Evolutionary conservation across 2,797 vertebrate genomes (phyloP).

Genomic region (Sebastes oblongus): DNA sequence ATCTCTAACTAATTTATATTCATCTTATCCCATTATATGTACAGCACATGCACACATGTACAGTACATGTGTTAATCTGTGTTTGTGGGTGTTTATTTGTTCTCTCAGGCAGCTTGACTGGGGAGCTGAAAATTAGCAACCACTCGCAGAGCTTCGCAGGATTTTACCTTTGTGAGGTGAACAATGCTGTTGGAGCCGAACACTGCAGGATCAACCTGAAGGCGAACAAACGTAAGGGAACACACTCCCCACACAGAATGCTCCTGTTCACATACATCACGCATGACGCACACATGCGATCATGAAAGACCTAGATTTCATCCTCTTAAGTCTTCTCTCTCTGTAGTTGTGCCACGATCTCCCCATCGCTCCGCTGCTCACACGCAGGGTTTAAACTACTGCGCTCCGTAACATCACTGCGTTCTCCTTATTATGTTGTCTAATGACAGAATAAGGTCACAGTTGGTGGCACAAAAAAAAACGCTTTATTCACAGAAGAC

Average conservation of each 20-base stretch:
- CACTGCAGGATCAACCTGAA: slow-evolving; percentile 79
- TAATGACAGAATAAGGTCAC: slow-evolving; percentile 2
- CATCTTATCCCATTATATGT: background rate
- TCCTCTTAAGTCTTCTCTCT: slow-evolving; percentile 31
- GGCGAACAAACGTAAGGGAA: slow-evolving; percentile 71
- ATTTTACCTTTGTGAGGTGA: slow-evolving; percentile 87
- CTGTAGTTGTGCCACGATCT: slow-evolving; percentile 34
- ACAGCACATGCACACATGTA: background rate
- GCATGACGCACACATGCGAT: background rate
- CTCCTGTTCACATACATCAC: background rate
- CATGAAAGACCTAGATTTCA: slow-evolving; percentile 18
- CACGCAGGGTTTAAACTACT: background rate
- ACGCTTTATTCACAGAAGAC: background rate
- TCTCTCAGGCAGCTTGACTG: slow-evolving; percentile 78
- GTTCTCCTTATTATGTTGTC: background rate
- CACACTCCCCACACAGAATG: background rate
- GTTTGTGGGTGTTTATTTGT: slow-evolving; percentile 7
- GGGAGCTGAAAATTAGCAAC: slow-evolving; percentile 85
- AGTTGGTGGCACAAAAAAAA: background rate
- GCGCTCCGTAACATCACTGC: background rate
- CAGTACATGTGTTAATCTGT: background rate
- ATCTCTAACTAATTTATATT: background rate
- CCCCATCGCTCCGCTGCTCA: slow-evolving; percentile 20
- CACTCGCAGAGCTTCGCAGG: slow-evolving; percentile 80
- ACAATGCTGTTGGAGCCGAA: slow-evolving; percentile 85